Conservation (phyloP, 2,797 vertebrate species). For the Sebastolobus altivelis region DNA sequence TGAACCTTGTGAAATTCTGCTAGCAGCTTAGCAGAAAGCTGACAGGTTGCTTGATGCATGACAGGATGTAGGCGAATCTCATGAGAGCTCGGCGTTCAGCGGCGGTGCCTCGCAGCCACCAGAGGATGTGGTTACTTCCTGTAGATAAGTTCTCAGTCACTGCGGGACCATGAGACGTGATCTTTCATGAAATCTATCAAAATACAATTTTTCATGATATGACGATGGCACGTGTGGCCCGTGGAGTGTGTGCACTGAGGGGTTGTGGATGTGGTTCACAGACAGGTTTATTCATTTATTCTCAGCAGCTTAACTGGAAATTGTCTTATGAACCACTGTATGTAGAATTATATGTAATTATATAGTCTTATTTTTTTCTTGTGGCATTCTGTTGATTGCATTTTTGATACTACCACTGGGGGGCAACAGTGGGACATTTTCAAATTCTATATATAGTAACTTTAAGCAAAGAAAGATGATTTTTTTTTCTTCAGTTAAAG, state of each 20-base stretch:
- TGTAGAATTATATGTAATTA: neutral
- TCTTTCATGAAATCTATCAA: neutral
- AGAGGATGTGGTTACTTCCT: slow-evolving; percentile 88
- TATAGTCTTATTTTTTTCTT: neutral
- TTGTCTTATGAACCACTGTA: neutral
- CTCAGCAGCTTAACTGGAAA: neutral
- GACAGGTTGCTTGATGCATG: slow-evolving; percentile 67
- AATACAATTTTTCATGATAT: neutral
- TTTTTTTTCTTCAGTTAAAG: neutral
- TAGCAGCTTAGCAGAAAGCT: slow-evolving; percentile 37
- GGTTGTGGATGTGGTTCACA: neutral
- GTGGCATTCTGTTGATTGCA: neutral
- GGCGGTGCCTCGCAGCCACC: slow-evolving; percentile 60
- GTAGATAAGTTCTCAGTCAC: slow-evolving; percentile 71
- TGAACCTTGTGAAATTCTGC: slow-evolving; percentile 1
- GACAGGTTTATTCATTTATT: slow-evolving; percentile 8
- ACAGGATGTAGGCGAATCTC: slow-evolving; percentile 78
- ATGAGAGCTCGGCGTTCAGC: slow-evolving; percentile 68
- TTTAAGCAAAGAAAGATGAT: neutral
- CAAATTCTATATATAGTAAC: neutral
- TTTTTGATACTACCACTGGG: neutral
- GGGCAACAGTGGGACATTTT: neutral
- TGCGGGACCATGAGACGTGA: slow-evolving; percentile 5
- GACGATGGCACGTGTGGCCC: neutral
- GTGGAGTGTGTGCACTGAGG: neutral